These are phyloP conservation scores for Paguma larvata DNA, from an alignment of 2,797 vertebrate species.

Conservation along the genomic window DNA sequence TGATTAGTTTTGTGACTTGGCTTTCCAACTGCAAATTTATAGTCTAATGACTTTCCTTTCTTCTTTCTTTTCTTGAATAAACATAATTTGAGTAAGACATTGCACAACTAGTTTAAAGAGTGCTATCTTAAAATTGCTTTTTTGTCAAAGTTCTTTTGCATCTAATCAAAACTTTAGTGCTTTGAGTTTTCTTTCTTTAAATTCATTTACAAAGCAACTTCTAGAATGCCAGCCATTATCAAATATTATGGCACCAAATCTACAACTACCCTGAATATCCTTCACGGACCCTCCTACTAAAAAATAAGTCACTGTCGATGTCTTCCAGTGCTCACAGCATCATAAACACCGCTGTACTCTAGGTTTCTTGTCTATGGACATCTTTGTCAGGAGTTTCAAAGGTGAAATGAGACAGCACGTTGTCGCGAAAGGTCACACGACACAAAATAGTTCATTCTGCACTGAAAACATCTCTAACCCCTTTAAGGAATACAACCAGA, in stretches of 20 bases:
- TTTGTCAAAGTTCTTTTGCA: conserved; percentile 86
- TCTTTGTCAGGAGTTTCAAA: conserved; percentile 87
- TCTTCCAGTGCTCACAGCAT: conserved; percentile 88
- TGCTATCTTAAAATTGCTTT: conserved; percentile 88
- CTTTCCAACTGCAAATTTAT: conserved; percentile 87
- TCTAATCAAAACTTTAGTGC: conserved; percentile 87
- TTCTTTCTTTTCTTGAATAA: conserved; percentile 88
- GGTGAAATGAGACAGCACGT: conserved; percentile 83
- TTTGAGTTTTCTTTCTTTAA: conserved; percentile 88
- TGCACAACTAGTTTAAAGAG: conserved; percentile 90
- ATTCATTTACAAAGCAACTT: conserved; percentile 86
- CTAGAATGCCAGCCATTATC: conserved; percentile 86
- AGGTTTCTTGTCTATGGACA: conserved; percentile 87
- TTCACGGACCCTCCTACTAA: conserved; percentile 85
- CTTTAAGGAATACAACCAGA: conserved; percentile 88
- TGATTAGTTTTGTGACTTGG: conserved; percentile 88
- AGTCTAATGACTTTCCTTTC: conserved; percentile 89
- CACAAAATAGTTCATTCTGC: conserved; percentile 81
- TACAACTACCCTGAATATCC: conserved; percentile 88
- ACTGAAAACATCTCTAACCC: conserved; percentile 86
- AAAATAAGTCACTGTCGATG: conserved; percentile 84
- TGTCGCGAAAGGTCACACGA: conserved; percentile 70
- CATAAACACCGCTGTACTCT: conserved; percentile 84
- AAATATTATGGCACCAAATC: conserved; percentile 87
- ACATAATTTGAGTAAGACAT: conserved; percentile 88